phyloP scores from a whole-genome alignment of 2,113 vertebrate genomes.

The Tragelaphus scriptus region DNA sequence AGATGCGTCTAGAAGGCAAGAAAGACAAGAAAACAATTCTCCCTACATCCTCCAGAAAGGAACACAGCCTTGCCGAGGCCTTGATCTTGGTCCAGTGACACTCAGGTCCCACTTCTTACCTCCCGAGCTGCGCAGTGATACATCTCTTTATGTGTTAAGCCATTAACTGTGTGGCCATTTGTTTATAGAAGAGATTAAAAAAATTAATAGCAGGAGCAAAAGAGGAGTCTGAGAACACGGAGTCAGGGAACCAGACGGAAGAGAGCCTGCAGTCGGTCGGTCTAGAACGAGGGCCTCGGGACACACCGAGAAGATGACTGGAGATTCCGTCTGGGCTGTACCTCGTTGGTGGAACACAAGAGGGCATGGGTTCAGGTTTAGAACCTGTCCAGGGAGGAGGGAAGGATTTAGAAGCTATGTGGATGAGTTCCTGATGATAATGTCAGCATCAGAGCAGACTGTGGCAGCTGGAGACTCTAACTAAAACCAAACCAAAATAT shows the following conservation, averaged over 20 bases:
- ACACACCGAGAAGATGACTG: no score
- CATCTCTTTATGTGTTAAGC: no score
- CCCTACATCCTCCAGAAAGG: neutral
- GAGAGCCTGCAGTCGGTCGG: accelerated
- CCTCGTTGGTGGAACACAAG: no score
- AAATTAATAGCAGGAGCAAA: no score
- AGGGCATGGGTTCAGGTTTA: neutral
- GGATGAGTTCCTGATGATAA: neutral
- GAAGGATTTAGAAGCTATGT: accelerated
- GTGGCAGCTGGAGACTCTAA: accelerated
- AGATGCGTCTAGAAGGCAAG: neutral
- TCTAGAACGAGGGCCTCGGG: no score
- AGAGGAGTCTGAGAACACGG: no score
- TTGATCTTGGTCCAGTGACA: neutral
- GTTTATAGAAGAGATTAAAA: no score
- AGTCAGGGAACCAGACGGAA: no score
- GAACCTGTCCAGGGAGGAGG: neutral
- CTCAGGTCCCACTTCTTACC: neutral
- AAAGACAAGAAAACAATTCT: neutral
- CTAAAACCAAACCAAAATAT: neutral
- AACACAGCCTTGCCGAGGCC: neutral
- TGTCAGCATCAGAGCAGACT: neutral
- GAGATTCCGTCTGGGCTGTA: no score
- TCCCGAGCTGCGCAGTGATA: no score
- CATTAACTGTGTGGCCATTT: no score